phyloP scores from a whole-genome alignment of 2,113 vertebrate species.

The Psittacula cyanocephala region DNA sequence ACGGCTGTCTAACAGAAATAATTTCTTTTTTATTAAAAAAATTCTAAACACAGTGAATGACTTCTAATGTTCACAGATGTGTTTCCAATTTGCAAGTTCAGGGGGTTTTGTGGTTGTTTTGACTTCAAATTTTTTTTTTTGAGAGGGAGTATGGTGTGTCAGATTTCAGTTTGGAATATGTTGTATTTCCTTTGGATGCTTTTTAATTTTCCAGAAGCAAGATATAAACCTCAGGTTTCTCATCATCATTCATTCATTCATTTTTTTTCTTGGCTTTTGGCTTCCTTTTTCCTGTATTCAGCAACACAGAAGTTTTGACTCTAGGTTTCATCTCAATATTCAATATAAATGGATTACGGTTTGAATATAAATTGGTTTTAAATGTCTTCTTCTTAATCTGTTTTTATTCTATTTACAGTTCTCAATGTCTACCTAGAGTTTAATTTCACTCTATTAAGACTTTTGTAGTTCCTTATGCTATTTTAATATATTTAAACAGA shows the following conservation, averaged over 20 bases:
- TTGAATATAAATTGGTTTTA: not conserved
- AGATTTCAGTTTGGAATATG: not conserved
- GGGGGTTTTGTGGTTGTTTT: not conserved
- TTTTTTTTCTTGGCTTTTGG: not conserved
- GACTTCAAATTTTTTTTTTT: fast-evolving
- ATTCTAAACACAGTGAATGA: not conserved
- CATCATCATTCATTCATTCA: not conserved
- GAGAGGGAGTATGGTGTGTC: fast-evolving
- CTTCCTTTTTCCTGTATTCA: not conserved
- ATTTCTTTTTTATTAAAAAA: not conserved
- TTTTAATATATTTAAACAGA: not conserved
- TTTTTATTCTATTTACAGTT: not conserved
- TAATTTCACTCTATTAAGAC: not conserved
- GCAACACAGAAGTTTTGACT: not conserved
- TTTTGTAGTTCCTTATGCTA: not conserved
- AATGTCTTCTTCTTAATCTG: not conserved
- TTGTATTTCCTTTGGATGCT: not conserved
- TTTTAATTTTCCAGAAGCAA: not conserved
- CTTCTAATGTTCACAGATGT: not conserved
- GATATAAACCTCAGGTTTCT: not conserved
- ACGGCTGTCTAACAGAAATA: not conserved
- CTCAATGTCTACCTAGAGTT: not conserved
- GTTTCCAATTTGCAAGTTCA: not conserved
- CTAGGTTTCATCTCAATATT: not conserved
- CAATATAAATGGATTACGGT: not conserved